Evolutionary conservation across 2,888 invertebrate genomes (phyloP).

Genomic region (Leptothorax acervorum): DNA sequence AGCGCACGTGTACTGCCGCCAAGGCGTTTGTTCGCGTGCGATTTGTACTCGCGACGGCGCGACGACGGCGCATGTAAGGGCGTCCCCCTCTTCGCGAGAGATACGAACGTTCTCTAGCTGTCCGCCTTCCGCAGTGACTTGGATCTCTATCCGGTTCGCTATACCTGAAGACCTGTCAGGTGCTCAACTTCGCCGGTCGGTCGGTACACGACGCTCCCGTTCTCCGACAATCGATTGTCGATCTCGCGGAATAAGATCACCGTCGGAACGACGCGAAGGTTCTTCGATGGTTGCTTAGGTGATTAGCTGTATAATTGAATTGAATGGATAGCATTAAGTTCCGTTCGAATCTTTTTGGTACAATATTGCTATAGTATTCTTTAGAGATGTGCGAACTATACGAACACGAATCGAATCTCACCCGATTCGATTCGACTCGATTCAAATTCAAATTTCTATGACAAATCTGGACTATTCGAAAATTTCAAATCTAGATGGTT

Average conservation of each 20-base stretch:
- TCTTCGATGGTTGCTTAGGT: background rate
- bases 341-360: background rate
- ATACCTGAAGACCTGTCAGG: conserved; percentile 14
- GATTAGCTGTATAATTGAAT: background rate
- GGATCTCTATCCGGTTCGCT: conserved; percentile 38
- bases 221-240: background rate
- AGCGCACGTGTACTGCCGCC: conserved; percentile 73
- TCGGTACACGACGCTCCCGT: background rate
- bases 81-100: conserved; percentile 61
- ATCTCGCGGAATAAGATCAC: background rate
- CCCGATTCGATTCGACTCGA: too few species aligned
- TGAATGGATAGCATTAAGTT: conserved; percentile 24
- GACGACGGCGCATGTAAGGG: conserved; percentile 73
- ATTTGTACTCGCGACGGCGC: conserved; percentile 68
- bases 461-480: too few species aligned
- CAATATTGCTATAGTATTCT: background rate
- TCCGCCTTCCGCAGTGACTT: conserved; percentile 38
- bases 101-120: conserved; percentile 22
- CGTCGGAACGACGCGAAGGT: background rate
- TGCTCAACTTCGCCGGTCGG: background rate
- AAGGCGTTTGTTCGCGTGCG: conserved; percentile 70
- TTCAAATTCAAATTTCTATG: too few species aligned
- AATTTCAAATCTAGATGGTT: too few species aligned
- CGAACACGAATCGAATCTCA: too few species aligned
- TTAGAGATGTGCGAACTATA: too few species aligned